These are phyloP conservation scores for Hemicrepidius hirtus DNA, from an alignment of 2,888 invertebrate species.

Conservation along the genomic window DNA sequence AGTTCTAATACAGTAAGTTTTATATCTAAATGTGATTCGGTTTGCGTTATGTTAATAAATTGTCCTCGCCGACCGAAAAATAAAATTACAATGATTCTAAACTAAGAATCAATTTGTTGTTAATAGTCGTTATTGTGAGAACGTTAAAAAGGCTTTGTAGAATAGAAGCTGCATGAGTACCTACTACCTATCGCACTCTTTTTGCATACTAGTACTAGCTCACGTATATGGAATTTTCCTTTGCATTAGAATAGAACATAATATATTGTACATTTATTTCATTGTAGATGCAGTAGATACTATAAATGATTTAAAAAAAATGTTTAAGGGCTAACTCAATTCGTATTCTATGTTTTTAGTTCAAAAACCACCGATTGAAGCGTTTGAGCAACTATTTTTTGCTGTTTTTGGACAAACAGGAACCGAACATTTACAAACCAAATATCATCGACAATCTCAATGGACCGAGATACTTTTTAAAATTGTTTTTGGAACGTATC, in stretches of 20 bases:
- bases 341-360: background rate
- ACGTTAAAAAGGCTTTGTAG: background rate
- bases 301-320: no score
- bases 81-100: background rate
- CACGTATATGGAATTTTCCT: no score
- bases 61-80: background rate
- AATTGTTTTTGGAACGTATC: slow-evolving; percentile 93
- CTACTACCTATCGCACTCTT: background rate
- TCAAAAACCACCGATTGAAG: slow-evolving; percentile 81
- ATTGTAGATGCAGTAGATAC: no score
- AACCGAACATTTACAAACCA: slow-evolving; percentile 84
- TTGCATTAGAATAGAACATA: no score
- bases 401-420: slow-evolving; percentile 97
- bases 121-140: background rate
- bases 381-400: slow-evolving; percentile 98
- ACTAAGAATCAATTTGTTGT: background rate
- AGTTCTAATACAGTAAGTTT: background rate
- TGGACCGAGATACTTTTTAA: slow-evolving; percentile 93
- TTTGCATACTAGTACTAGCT: no score
- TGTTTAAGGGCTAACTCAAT: no score
- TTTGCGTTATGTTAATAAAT: background rate
- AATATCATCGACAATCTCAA: slow-evolving; percentile 78
- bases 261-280: no score
- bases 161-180: slow-evolving; percentile 1
- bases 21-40: background rate